These are phyloP conservation scores for Paraescarpia echinospica DNA, from an alignment of 1,140 invertebrate genomes.

Conservation along the genomic window DNA sequence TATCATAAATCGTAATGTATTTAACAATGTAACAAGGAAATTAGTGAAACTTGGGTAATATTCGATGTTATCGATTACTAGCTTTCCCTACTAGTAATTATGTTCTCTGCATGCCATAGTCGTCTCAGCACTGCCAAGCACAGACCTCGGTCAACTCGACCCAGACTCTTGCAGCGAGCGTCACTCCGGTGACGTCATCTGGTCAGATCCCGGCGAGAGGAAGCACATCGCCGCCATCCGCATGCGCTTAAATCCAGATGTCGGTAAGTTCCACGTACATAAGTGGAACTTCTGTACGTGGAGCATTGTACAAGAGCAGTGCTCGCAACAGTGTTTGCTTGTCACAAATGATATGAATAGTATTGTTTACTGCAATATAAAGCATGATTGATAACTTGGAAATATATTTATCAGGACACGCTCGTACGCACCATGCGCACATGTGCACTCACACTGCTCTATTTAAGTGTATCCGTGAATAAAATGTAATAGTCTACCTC, in stretches of 20 bases:
- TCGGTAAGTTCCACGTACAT: background rate
- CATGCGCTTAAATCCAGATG: background rate
- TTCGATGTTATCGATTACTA: background rate
- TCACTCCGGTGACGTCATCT: background rate
- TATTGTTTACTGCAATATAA: background rate
- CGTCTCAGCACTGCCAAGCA: background rate
- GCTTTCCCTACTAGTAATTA: background rate
- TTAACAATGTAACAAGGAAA: no score
- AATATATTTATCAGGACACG: background rate
- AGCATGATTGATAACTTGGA: background rate
- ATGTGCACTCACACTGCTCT: background rate
- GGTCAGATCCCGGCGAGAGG: background rate
- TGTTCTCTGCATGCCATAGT: background rate
- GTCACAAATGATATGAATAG: background rate
- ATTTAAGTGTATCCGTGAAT: background rate
- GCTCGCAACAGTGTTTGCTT: background rate
- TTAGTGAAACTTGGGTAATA: background rate
- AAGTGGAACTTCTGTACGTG: no score
- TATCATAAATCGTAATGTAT: no score
- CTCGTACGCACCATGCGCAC: background rate
- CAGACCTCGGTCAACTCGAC: background rate
- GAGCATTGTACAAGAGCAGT: background rate
- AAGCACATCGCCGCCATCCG: background rate
- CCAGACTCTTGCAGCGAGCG: background rate
- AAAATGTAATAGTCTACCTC: background rate